Percentiles rank a stretch among this genome's conserved stretches.
phyloP scores from a whole-genome alignment of 1,140 invertebrate species.

The Sesamia nonagrioides region DNA sequence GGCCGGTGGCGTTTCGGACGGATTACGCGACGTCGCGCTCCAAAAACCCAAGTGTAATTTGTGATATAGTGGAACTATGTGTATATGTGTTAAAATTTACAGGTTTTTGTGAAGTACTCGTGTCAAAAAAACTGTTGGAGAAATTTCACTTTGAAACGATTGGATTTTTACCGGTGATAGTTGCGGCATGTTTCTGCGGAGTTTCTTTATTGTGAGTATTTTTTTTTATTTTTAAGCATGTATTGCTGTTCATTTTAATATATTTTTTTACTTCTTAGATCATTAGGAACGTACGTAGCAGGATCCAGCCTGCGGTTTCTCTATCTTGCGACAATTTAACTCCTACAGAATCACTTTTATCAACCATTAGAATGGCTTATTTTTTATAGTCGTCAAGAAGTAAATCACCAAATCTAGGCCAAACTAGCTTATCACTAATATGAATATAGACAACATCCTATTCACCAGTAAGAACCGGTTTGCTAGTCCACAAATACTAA shows the following conservation, averaged over 20 bases:
- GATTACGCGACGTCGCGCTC: slow-evolving; percentile 49
- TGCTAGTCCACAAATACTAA: slow-evolving; percentile 7
- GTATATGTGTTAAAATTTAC: slow-evolving; percentile 36
- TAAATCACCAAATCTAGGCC: neutral
- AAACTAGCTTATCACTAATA: neutral
- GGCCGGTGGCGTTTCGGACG: slow-evolving; percentile 32
- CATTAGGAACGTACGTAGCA: neutral
- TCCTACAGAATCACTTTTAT: neutral
- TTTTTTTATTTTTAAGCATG: slow-evolving; percentile 9
- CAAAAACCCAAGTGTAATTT: slow-evolving; percentile 32
- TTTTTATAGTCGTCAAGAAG: neutral
- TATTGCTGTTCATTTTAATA: neutral
- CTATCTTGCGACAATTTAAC: too few species aligned
- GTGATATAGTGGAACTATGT: slow-evolving; percentile 42
- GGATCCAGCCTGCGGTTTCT: too few species aligned
- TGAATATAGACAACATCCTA: neutral
- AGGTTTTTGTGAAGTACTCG: slow-evolving; percentile 30
- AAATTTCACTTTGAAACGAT: slow-evolving; percentile 52
- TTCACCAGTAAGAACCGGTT: neutral
- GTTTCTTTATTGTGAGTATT: slow-evolving; percentile 45
- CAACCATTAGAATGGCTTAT: neutral
- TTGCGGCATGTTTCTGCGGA: slow-evolving; percentile 31
- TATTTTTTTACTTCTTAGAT: neutral
- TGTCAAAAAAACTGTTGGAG: slow-evolving; percentile 39
- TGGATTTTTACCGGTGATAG: slow-evolving; percentile 44